Evolutionary conservation across 2,888 invertebrate species (phyloP), one percentile per base, ranked within the genome.

Genomic region (Euphydryas editha): DNA sequence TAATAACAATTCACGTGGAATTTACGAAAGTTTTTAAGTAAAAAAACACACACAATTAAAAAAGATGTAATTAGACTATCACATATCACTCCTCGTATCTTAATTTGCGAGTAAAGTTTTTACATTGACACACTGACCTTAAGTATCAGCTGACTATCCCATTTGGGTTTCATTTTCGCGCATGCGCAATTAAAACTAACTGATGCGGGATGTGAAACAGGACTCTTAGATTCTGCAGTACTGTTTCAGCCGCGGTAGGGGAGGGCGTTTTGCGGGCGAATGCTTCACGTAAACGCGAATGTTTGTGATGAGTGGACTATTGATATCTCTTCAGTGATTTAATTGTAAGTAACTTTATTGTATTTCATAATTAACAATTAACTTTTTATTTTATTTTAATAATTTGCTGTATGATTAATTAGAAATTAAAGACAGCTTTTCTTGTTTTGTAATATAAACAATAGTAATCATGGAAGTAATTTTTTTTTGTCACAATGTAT

Each of bases 51-150:
- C 8, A 8, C 11, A 15, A 15, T 15, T 15, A 15, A 11, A 39
- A 39, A 39, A 8, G 10, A 39, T n/a, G 15, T n/a, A 44, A n/a
- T 44, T n/a, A 44, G 6, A 44, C 2, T n/a, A n/a, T 51, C 8
- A 36, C n/a, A 18, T 55, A 58, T 51, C 13, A 36, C 46, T 17
- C 18, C 46, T 17, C 36, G n/a, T 6, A 18, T 47, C 65, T 49
- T 30, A 60, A 65, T 57, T 65, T 60, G 56, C 60, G 61, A n/a
- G n/a, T 47, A 56, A 55, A 55, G 17, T 63, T 59, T 59, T 65
- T 42, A 54, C 49, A 77, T 74, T 88, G 88, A 90, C 90, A 91
- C 84, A 87, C 81, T 91, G 87, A 90, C 90, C 90, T 86, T 86
- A 87, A 82, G 82, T 80, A 82, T 86, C 90, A 90, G 90, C 90